phyloP scores from a whole-genome alignment of 2,113 vertebrate genomes.

The Pithys albifrons region DNA sequence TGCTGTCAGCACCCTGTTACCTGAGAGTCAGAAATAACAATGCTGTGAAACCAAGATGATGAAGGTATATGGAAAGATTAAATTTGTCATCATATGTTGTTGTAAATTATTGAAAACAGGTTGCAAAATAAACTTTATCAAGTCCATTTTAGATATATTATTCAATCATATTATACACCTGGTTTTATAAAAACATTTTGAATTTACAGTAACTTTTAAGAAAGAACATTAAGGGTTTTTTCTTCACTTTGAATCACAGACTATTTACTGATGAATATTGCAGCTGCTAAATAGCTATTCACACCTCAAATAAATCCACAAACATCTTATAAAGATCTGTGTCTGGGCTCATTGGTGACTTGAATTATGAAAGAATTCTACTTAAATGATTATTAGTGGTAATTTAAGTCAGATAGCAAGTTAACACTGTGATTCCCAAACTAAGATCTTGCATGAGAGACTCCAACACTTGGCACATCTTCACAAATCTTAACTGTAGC shows the following conservation, averaged over 20 bases:
- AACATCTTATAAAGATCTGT: background rate
- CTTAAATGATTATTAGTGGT: background rate
- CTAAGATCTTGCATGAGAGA: background rate
- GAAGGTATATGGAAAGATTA: background rate
- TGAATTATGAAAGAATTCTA: background rate
- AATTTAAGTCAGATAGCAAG: background rate
- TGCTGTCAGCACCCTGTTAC: slow-evolving; percentile 93
- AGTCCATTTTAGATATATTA: background rate
- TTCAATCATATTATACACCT: background rate
- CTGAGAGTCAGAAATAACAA: slow-evolving; percentile 70
- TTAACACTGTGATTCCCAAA: background rate
- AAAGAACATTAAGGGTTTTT: background rate
- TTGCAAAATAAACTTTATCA: background rate
- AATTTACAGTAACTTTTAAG: background rate
- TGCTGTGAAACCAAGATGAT: background rate
- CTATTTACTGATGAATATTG: background rate
- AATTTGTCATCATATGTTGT: background rate
- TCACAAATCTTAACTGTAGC: background rate
- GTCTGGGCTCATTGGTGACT: background rate
- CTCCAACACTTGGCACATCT: background rate
- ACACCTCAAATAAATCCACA: background rate
- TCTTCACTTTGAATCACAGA: background rate
- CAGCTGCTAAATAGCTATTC: background rate
- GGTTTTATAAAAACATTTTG: background rate
- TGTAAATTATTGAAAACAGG: background rate